Base-by-base conservation (phyloP, 2,113 vertebrate genomes). In the Corydoras maculifer region DNA sequence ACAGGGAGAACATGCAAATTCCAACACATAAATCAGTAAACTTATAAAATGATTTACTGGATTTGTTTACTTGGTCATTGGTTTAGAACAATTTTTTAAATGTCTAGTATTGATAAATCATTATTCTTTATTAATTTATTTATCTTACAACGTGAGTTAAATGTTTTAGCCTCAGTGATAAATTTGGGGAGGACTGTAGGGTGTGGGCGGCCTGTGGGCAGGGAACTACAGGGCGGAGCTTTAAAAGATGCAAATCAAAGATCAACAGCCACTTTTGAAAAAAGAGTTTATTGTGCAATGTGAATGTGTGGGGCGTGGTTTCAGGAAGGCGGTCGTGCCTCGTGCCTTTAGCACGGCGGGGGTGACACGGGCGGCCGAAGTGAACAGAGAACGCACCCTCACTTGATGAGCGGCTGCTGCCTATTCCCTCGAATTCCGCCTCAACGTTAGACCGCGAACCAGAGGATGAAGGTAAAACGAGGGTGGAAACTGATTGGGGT, bases 211-310 rank as follows among this genome's bases (percentile, higher is more conserved):
- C 35, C 35, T 43, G 35, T 25, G 35, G 35, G 35, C 7, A 2
- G 35, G 7, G 2, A 62, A 55, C 29, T 4, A 43, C 14, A 43
- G 59, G 13, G 10, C 4, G 12, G 5, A 3, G 9, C 32, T 10
- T 62, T 1, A 2, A 63, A 58, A 58, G 63, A 68, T 75, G 58
- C 76, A 54, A 74, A 82, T 79, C 58, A 69, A 76, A 81, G 50
- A 78, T 50, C 84, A 83, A 84, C 80, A 82, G 84, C 85, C 85
- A 82, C 88, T 84, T 86, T 86, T 87, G 87, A 88, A 89, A 88
- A 89, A 90, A 77, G 18, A 84, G 85, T 92, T 90, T 92, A 94
- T 90, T 89, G 82, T 87, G 86, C 86, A 82, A 87, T 83, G 2
- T 88, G 77, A 82, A 79, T 54, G 53, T 50, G 11, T 79, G 80